Evolutionary conservation across 2,113 vertebrate genomes (phyloP), one percentile per base, ranked within the genome.

Genomic region (Channa maculata): DNA sequence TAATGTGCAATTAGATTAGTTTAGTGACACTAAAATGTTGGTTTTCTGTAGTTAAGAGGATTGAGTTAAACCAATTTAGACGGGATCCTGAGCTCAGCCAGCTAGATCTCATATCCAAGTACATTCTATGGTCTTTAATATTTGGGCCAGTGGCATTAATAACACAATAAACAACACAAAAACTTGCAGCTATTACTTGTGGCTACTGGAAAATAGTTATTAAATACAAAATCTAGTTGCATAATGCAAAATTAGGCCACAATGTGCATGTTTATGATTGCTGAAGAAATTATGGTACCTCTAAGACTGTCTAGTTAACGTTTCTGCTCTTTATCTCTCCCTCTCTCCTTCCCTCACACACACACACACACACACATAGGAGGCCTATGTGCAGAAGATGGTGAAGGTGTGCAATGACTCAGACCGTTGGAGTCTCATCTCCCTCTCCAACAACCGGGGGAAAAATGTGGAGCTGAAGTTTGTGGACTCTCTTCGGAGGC

Each of bases 311-410:
- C 14, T 67, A 33, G 58, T 77, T 44, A 48, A 53, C 65, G 43
- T 77, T 13, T 71, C 1, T 50, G 5, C 13, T 73, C n/a, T 63
- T 37, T 81, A 43, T 63, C 34, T 43, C 24, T 38, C 24, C 2
- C 37, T 44, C 43, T 46, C n/a, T 54, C n/a, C 37, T 24, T 24
- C 24, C 24, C 24, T 24, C 24, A 33, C 51, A 6, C 63, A 37
- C 68, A 15, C 71, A 66, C 67, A 14, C 24, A 38, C 71, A 63
- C 78, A 44, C 51, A 45, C 6, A 39, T 36, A 92, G 98, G 98
- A 99, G 84, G 98, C 98, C 67, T 99, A 99, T 62, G 98, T 99
- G 90, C 98, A 99, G 95, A 99, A 99, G 95, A 98, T 99, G 98
- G 98, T 99, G 84, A 99, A 99, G 93, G 98, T 99, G 79, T 98